Evolutionary conservation across 2,113 vertebrate species (phyloP), one percentile per base, ranked within the genome.

Genomic region (Pithys albifrons): DNA sequence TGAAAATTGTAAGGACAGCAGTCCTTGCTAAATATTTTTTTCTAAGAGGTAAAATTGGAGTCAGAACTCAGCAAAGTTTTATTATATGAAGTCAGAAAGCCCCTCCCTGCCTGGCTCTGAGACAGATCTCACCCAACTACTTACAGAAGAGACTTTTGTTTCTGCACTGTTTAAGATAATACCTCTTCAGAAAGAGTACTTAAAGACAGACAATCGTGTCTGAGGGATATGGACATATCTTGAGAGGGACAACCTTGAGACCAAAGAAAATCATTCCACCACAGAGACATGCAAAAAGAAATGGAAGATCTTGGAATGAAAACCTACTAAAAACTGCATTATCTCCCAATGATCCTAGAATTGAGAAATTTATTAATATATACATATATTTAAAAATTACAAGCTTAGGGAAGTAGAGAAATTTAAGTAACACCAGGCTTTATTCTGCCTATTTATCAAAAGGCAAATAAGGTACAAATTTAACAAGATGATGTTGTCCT

Each of bases 321-420:
- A 81, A 46, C 31, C 9, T 28, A 45, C 16, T 37, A 75, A 64
- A 88, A 88, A 45, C 1, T 22, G 7, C 23, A 0, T n/a, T n/a
- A 13, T 19, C 39, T 67, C 48, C 25, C 29, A 85, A 55, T 25
- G 62, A 59, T 19, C 31, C 46, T 27, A 29, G 8, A 85, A 82
- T 22, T 85, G 54, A 19, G 12, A 65, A 82, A 48, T 35, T 57
- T 10, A 41, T 43, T 31, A 46, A 46, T n/a, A 35, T 4, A 55
- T 4, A 49, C 54, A 43, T 43, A 43, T 43, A 15, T 52, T 10
- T 4, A 2, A 5, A 61, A 72, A 59, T 0, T 0, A 51, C 39
- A 77, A 61, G 29, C 24, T 45, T 73, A 43, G 3, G 31, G n/a
- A 66, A 4, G 20, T 12, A 74, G 20, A 82, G 7, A 31, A 70